These are phyloP conservation scores for Percina caprodes DNA, from an alignment of 2,113 vertebrate genomes.

Conservation along the genomic window DNA sequence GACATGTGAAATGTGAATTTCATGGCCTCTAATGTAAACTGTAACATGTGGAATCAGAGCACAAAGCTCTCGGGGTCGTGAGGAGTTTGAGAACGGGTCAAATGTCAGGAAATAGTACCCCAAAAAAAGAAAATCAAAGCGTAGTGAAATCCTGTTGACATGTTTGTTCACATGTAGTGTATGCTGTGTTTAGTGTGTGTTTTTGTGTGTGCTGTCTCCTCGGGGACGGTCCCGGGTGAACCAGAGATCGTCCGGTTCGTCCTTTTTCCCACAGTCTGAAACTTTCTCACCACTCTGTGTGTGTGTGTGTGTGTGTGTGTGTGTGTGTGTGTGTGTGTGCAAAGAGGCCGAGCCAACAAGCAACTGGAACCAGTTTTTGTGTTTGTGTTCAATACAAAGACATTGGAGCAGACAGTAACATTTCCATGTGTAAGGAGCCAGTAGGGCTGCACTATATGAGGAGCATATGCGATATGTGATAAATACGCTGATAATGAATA, in stretches of 20 bases:
- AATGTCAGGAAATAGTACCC: not conserved
- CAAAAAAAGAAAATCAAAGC: not conserved
- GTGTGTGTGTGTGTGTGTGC: constrained; percentile 5
- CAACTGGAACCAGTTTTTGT: not conserved
- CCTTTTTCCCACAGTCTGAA: constrained; percentile 65
- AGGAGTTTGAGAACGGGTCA: constrained; percentile 18
- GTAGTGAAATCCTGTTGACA: not conserved
- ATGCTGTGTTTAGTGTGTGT: constrained; percentile 5
- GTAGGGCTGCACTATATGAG: no score
- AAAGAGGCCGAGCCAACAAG: not conserved
- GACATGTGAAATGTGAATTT: not conserved
- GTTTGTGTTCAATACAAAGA: not conserved
- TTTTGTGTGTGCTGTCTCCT: constrained; percentile 22
- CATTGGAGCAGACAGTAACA: constrained; percentile 15
- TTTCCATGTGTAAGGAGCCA: constrained; percentile 55
- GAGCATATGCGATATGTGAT: no score
- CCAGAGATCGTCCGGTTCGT: constrained; percentile 38
- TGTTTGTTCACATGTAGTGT: constrained; percentile 46
- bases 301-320: constrained; percentile 13
- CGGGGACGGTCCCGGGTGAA: constrained; percentile 17
- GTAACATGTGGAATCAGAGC: not conserved
- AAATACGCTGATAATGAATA: no score
- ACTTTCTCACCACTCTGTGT: constrained; percentile 36
- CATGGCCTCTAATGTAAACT: not conserved
- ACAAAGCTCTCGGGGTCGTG: constrained; percentile 7